These are phyloP conservation scores for Chloroceryle inda DNA, from an alignment of 2,797 vertebrate species.

Conservation along the genomic window DNA sequence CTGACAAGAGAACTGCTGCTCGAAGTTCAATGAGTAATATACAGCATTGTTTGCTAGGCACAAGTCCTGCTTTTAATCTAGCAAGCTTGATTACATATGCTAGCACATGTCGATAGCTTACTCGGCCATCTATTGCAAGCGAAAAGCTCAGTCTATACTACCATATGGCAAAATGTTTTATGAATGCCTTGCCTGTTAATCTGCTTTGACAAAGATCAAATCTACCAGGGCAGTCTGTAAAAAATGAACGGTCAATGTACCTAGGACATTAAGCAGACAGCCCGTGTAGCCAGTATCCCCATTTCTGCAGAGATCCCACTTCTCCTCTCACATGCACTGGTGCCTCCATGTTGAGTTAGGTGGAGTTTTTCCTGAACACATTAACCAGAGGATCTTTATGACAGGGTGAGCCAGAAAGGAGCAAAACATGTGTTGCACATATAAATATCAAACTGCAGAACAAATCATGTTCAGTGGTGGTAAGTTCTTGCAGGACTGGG, in stretches of 20 bases:
- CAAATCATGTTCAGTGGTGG: not conserved
- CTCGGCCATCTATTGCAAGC: slow-evolving; percentile 42
- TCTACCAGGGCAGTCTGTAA: not conserved
- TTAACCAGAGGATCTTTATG: not conserved
- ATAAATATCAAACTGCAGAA: not conserved
- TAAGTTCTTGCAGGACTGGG: not conserved
- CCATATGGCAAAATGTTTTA: not conserved
- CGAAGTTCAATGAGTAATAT: slow-evolving; percentile 63
- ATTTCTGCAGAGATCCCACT: slow-evolving; percentile 9
- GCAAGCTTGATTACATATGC: slow-evolving; percentile 51
- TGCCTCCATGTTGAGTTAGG: not conserved
- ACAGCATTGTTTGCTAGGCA: slow-evolving; percentile 66
- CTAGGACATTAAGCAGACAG: not conserved
- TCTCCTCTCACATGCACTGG: not conserved
- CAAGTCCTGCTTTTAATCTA: slow-evolving; percentile 67
- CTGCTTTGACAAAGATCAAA: not conserved
- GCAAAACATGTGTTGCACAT: not conserved
- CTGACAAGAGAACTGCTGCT: slow-evolving; percentile 69
- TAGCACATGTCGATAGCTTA: slow-evolving; percentile 70
- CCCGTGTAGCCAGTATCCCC: not conserved
- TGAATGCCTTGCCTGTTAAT: slow-evolving; percentile 1
- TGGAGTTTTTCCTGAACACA: not conserved
- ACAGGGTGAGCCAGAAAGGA: slow-evolving; percentile 5
- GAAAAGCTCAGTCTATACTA: slow-evolving; percentile 27
- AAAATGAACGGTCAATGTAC: not conserved